Conservation (phyloP, 2,113 vertebrate species). For the Egretta garzetta region DNA sequence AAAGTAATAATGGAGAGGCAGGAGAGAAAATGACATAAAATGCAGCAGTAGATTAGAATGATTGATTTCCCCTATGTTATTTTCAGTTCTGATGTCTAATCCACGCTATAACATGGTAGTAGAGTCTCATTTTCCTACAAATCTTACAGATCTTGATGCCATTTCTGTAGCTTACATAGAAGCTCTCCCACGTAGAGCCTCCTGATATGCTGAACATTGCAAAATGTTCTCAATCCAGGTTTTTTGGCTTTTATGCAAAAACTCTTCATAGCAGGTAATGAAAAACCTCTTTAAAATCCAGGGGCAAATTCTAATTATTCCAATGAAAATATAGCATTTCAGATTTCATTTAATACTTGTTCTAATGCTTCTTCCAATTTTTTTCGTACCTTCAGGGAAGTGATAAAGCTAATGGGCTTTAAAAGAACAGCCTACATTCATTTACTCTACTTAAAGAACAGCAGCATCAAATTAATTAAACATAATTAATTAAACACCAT, state of each 20-base stretch:
- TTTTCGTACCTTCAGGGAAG: slow-evolving; percentile 42
- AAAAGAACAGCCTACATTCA: not conserved
- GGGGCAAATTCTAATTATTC: not conserved
- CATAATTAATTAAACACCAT: not conserved
- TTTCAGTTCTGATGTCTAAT: not conserved
- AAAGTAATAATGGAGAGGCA: not conserved
- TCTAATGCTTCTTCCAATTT: not conserved
- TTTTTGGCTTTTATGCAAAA: not conserved
- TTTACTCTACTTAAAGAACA: not conserved
- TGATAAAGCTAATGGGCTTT: not conserved
- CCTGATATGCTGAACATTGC: not conserved
- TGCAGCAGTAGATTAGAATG: not conserved
- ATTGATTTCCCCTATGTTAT: not conserved
- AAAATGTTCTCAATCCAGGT: not conserved
- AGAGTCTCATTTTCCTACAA: not conserved
- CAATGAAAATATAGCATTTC: not conserved
- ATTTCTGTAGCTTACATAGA: not conserved
- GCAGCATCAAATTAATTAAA: slow-evolving; percentile 41
- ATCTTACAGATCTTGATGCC: not conserved
- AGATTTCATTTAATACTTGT: not conserved
- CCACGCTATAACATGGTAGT: not conserved
- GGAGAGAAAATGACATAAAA: not conserved
- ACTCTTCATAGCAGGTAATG: not conserved
- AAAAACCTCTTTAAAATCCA: slow-evolving; percentile 7
- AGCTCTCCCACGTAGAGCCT: not conserved